phyloP scores from a whole-genome alignment of 2,797 vertebrate species.

The Dromococcyx pavoninus region DNA sequence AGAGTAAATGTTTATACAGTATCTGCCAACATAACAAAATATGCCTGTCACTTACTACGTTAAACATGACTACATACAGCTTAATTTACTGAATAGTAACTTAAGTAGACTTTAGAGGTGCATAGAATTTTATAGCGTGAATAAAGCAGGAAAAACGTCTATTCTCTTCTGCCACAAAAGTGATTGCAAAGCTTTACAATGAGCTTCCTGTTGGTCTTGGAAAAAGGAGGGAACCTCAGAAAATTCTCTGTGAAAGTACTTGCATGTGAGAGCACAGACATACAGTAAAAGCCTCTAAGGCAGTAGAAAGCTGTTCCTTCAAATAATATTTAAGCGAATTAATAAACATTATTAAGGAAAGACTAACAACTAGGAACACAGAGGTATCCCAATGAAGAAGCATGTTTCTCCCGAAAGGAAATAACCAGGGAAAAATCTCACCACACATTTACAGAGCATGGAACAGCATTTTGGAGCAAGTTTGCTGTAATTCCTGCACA shows the following conservation, averaged over 20 bases:
- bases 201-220: constrained; percentile 63
- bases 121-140: not conserved
- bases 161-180: constrained; percentile 61
- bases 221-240: constrained; percentile 50
- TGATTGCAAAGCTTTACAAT: constrained; percentile 53
- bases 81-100: constrained; percentile 67
- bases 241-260: constrained; percentile 45
- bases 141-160: constrained; percentile 56
- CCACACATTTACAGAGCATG: not conserved
- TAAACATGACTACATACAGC: constrained; percentile 57
- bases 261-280: constrained; percentile 21
- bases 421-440: not conserved
- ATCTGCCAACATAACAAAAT: constrained; percentile 67
- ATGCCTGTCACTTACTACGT: constrained; percentile 68
- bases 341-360: not conserved
- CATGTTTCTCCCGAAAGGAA: not conserved
- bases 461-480: constrained; percentile 5
- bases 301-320: constrained; percentile 38
- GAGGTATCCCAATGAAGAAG: not conserved
- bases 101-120: constrained; percentile 22
- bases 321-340: constrained; percentile 38
- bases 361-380: not conserved
- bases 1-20: constrained; percentile 69
- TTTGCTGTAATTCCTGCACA: constrained; percentile 48
- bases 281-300: not conserved